Percentiles rank a stretch among this genome's conserved stretches.
Evolutionary conservation across 2,797 vertebrate genomes (phyloP).

Genomic region (Linurgus olivaceus): DNA sequence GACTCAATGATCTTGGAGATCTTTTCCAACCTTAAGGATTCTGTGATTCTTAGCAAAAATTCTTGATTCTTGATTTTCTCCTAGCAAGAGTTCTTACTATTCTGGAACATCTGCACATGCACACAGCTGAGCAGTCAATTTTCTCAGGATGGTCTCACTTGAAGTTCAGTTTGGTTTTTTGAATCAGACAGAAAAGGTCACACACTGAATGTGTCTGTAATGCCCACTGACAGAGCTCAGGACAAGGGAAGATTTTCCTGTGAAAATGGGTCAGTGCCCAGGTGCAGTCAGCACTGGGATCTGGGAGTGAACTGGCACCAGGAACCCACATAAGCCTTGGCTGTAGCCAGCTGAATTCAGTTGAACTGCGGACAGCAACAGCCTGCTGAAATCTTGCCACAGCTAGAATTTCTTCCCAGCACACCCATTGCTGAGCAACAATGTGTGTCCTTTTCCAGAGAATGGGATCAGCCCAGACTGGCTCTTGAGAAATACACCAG

Average conservation of each 20-base stretch:
- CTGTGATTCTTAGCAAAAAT: not conserved
- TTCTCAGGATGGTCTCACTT: not conserved
- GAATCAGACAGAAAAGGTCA: not conserved
- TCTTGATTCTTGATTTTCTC: not conserved
- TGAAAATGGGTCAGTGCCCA: not conserved
- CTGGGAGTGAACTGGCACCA: not conserved
- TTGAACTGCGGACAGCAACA: not conserved
- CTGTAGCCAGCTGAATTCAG: not conserved
- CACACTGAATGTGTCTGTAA: not conserved
- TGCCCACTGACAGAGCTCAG: not conserved
- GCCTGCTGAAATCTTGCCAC: conserved; percentile 33
- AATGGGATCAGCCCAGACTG: conserved; percentile 29
- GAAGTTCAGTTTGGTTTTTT: not conserved
- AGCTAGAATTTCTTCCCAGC: conserved; percentile 38
- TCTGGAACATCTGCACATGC: not conserved
- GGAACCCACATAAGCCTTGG: not conserved
- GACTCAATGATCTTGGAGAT: not conserved
- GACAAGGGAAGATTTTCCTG: not conserved
- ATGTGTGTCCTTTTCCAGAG: conserved; percentile 53
- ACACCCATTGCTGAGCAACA: conserved; percentile 54
- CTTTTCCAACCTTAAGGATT: not conserved
- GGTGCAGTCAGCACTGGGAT: not conserved
- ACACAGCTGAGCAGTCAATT: not conserved
- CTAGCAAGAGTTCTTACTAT: not conserved
- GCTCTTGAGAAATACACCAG: conserved; percentile 55